Percentiles rank a stretch among this genome's conserved stretches.
These are phyloP conservation scores for Hydrocynus forskahlii DNA, from an alignment of 2,797 vertebrate species.

Conservation along the genomic window DNA sequence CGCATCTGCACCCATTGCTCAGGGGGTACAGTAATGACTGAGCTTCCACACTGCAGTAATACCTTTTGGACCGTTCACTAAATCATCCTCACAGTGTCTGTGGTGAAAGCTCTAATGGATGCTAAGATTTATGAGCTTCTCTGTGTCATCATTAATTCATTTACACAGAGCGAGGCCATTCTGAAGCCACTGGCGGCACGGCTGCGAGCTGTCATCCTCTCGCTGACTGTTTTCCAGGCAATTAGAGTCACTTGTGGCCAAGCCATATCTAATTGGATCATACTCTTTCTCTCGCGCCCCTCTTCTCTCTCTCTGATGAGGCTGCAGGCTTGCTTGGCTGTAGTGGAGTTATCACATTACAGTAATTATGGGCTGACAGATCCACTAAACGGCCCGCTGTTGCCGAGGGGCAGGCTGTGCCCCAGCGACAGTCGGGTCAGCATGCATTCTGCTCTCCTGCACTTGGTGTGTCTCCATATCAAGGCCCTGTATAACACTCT, in stretches of 20 bases:
- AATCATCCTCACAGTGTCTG: background rate
- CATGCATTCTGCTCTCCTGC: background rate
- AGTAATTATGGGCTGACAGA: conserved; percentile 8
- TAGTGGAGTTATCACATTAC: conserved; percentile 25
- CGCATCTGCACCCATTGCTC: background rate
- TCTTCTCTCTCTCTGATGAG: background rate
- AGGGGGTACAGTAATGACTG: background rate
- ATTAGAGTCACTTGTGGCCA: conserved; percentile 21
- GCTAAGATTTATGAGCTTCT: background rate
- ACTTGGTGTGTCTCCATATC: background rate
- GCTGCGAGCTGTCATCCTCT: conserved; percentile 23
- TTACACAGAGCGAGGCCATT: conserved; percentile 7
- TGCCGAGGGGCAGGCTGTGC: background rate
- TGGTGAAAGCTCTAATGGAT: background rate
- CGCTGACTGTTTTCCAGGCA: conserved; percentile 34
- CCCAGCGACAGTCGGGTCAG: conserved; percentile 1
- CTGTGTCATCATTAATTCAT: conserved; percentile 14
- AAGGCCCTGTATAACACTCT: background rate
- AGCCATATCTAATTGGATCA: conserved; percentile 35
- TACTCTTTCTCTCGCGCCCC: conserved; percentile 1
- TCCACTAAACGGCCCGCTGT: conserved; percentile 9
- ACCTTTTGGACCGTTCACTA: background rate
- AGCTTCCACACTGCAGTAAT: background rate
- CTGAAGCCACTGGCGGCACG: conserved; percentile 25
- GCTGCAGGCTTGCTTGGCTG: background rate